phyloP scores from a whole-genome alignment of 2,888 invertebrate genomes.

The Xestia rhomboidea region DNA sequence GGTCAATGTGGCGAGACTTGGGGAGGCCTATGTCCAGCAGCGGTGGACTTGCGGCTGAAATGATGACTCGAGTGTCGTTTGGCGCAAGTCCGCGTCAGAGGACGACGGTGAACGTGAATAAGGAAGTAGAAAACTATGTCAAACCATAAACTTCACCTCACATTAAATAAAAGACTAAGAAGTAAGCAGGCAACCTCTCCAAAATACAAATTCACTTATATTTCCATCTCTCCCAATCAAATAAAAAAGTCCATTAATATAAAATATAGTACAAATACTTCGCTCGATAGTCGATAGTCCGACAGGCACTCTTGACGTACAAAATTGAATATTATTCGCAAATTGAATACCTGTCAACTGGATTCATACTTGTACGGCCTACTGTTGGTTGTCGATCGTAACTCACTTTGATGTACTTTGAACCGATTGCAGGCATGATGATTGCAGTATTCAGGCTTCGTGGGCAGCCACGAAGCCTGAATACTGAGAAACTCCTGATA shows the following conservation, averaged over 20 bases:
- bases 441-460: background rate
- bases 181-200: background rate
- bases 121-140: background rate
- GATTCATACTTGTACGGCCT: constrained; percentile 71
- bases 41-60: no score
- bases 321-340: constrained; percentile 86
- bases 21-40: no score
- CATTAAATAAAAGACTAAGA: background rate
- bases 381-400: constrained; percentile 33
- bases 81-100: background rate
- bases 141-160: background rate
- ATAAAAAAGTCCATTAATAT: constrained; percentile 46
- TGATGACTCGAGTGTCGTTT: background rate
- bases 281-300: constrained; percentile 61
- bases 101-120: background rate
- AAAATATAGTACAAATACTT: constrained; percentile 58
- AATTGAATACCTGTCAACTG: constrained; percentile 83
- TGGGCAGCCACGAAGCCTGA: no score
- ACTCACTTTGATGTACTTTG: constrained; percentile 17
- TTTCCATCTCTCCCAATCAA: constrained; percentile 2
- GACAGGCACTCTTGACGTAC: constrained; percentile 54
- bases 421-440: no score
- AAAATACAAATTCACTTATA: background rate
- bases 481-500: no score
- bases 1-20: no score